Evolutionary conservation across 53 echinoderm and acorn worm species (phyloP).

Genomic region (Temnopleurus reevesii): DNA sequence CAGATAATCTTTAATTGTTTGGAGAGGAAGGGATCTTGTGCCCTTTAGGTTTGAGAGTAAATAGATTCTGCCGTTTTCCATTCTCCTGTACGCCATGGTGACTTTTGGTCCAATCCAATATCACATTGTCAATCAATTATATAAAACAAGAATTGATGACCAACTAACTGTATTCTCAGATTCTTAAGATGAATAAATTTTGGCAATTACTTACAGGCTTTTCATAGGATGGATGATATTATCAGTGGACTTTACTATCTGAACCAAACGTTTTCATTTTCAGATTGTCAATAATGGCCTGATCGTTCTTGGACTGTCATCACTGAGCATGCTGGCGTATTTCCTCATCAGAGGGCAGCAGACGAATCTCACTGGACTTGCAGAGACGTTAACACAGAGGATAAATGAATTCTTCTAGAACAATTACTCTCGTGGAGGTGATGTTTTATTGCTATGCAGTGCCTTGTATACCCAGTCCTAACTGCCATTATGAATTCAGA

Average conservation of each 20-base stretch:
- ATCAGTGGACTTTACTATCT: no score
- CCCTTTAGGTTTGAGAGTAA: no score
- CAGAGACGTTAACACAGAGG: background rate
- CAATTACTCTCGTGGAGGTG: background rate
- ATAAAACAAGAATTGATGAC: no score
- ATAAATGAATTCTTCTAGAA: background rate
- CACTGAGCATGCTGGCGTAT: background rate
- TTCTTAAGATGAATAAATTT: no score
- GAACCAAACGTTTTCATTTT: background rate
- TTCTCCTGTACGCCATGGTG: background rate
- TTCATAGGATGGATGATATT: no score
- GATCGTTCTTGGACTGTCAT: background rate
- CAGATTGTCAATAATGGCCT: conserved; percentile 43
- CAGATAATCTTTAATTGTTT: no score
- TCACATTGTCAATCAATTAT: no score
- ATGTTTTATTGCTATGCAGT: background rate
- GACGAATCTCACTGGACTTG: background rate
- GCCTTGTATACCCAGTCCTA: background rate
- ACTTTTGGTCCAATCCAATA: background rate
- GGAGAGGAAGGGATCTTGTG: no score
- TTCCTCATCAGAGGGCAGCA: background rate
- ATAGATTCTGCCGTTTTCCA: background rate
- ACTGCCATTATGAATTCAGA: no score
- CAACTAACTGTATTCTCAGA: no score
- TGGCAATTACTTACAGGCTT: no score